Percentiles rank a stretch among this genome's conserved stretches.
Conservation (phyloP, 2,113 vertebrate species). For the Takifugu flavidus region DNA sequence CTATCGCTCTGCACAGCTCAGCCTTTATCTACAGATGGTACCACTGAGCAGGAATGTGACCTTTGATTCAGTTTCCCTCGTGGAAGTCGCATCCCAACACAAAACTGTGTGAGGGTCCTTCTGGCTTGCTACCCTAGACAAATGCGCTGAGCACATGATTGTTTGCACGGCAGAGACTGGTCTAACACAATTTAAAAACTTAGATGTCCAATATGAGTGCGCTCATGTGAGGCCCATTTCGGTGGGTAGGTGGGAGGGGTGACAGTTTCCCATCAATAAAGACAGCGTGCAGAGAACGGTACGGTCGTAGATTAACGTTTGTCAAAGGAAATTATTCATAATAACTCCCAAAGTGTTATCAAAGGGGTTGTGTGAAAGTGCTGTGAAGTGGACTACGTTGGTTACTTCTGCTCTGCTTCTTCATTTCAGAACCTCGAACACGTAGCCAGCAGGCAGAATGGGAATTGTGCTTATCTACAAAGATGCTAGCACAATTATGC, state of each 20-base stretch:
- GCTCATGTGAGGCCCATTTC: slow-evolving; percentile 70
- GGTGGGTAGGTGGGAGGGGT: slow-evolving; percentile 32
- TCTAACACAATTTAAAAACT: slow-evolving; percentile 65
- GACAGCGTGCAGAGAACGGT: slow-evolving; percentile 15
- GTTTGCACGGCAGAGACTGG: slow-evolving; percentile 58
- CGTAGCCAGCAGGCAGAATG: slow-evolving; percentile 50
- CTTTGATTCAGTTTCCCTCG: slow-evolving; percentile 69
- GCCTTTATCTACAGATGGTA: slow-evolving; percentile 78
- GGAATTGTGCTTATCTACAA: slow-evolving; percentile 49
- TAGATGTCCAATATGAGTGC: slow-evolving; percentile 63
- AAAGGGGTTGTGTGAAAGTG: slow-evolving; percentile 23
- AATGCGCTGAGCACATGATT: slow-evolving; percentile 52
- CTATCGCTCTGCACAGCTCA: slow-evolving; percentile 65
- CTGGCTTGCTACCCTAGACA: slow-evolving; percentile 37
- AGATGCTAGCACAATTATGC: slow-evolving; percentile 61
- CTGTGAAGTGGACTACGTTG: slow-evolving; percentile 36
- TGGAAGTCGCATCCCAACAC: slow-evolving; percentile 45
- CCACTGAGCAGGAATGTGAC: slow-evolving; percentile 73
- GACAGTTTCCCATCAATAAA: slow-evolving; percentile 44
- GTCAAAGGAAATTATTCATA: background rate
- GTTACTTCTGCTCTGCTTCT: slow-evolving; percentile 71
- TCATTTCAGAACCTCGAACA: slow-evolving; percentile 62
- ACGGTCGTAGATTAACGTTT: slow-evolving; percentile 5
- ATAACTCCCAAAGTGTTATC: slow-evolving; percentile 5
- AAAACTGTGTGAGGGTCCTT: slow-evolving; percentile 37